Base-by-base conservation (phyloP, 2,797 vertebrate species). In the Cacajao melanocephalus region DNA sequence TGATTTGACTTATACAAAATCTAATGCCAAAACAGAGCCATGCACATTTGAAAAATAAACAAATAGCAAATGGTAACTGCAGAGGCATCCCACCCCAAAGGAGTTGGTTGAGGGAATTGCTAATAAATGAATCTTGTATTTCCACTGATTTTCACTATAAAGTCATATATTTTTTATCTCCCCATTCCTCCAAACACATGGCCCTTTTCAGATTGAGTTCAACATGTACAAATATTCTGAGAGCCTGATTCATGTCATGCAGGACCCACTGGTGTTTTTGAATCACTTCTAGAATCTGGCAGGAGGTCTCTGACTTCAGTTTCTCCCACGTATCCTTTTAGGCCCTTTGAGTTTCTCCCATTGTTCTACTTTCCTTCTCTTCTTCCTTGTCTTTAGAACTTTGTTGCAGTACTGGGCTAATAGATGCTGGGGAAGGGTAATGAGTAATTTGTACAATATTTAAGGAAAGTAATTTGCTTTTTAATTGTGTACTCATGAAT, bases 1-100 rank as follows among this genome's bases (percentile, higher is more conserved):
- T 95, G 94, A 92, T 89, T 94, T 96, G 75, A 93, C 55, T 93
- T 96, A 88, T 22, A 91, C 39, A 95, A 96, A 96, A 58, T 33
- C 73, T 46, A 92, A 19, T 73, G 88, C 87, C 79, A 96, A 73
- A 88, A 84, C 14, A 67, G 72, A 78, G 75, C 26, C 19, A 70
- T 41, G 83, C 20, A 64, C 57, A 57, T 58, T 82, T 95, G 78
- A 92, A 97, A 96, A 97, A 92, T 94, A 93, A 96, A 94, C 82
- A 94, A 97, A 91, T 41, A 76, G n/a, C 84, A 75, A 61, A 83
- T 50, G 72, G 75, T 88, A 95, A 64, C 28, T 70, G 6, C 22
- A 89, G 89, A 57, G n/a, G n/a, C n/a, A 88, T 61, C 67, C 3
- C 4, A 3, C 15, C 67, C 90, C 20, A 22, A 46, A 55, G 78